These are phyloP conservation scores for Parazoanthus darwini DNA, from an alignment of 92 coral and sea anemone genomes.

Conservation along the genomic window DNA sequence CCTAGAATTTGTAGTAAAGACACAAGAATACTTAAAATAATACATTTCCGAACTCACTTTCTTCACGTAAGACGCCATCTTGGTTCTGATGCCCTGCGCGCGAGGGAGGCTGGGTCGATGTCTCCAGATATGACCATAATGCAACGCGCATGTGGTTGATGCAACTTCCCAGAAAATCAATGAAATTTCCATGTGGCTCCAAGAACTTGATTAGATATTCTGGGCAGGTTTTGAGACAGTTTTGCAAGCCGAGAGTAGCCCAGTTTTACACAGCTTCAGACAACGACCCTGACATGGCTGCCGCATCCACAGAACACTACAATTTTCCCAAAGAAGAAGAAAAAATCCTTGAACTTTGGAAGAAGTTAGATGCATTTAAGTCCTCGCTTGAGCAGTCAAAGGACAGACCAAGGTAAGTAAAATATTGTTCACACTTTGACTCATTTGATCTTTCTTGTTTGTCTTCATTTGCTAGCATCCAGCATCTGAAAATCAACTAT, in stretches of 20 bases:
- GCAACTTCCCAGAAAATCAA: constrained; percentile 47
- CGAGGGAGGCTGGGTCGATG: constrained; percentile 48
- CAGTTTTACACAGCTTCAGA: constrained; percentile 42
- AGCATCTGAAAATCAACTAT: background rate
- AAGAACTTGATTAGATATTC: constrained; percentile 31
- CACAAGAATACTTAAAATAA: background rate
- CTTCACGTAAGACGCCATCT: constrained; percentile 97
- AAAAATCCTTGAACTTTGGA: constrained; percentile 90
- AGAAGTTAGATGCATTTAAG: constrained; percentile 91
- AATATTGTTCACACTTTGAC: background rate
- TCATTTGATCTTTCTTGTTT: background rate
- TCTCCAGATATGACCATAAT: constrained; percentile 16
- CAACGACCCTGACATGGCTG: constrained; percentile 62
- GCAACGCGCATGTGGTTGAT: constrained; percentile 53
- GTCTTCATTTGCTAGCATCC: background rate
- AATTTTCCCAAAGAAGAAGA: constrained; percentile 97
- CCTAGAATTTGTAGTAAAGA: background rate
- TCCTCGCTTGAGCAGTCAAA: constrained; percentile 88
- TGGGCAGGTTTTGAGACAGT: constrained; percentile 20
- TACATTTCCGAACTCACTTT: constrained; percentile 54
- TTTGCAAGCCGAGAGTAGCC: constrained; percentile 4
- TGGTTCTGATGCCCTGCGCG: constrained; percentile 49
- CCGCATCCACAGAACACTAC: constrained; percentile 76
- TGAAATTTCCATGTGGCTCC: constrained; percentile 54
- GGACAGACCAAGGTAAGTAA: constrained; percentile 82